These are phyloP conservation scores for Erythrolamprus reginae DNA, from an alignment of 2,113 vertebrate species.

Conservation along the genomic window DNA sequence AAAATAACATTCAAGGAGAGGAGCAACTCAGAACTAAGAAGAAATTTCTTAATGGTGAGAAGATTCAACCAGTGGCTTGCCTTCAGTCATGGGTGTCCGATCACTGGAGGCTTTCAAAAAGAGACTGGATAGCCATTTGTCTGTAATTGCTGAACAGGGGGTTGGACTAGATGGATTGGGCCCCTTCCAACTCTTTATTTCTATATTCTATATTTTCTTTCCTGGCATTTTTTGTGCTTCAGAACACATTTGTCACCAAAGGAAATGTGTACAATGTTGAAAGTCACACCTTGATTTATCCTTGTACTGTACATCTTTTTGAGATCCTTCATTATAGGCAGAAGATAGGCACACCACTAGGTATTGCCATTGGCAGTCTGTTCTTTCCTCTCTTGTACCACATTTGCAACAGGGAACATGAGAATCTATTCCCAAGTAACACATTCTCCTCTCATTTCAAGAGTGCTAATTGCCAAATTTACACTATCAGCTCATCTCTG, in stretches of 20 bases:
- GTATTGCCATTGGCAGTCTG: constrained; percentile 70
- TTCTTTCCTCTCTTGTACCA: constrained; percentile 36
- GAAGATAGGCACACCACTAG: constrained; percentile 59
- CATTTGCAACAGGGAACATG: constrained; percentile 7
- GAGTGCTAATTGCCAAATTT: constrained; percentile 37
- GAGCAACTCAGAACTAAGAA: not conserved
- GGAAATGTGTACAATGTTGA: not conserved
- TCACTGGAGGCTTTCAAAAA: not conserved
- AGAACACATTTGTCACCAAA: not conserved
- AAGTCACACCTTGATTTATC: not conserved
- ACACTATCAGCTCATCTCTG: not conserved
- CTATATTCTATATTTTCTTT: not conserved
- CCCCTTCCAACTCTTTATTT: not conserved
- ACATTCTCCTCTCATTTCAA: constrained; percentile 33
- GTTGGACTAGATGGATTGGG: not conserved
- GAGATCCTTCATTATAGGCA: constrained; percentile 1
- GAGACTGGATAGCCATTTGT: not conserved
- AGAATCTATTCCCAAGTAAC: constrained; percentile 12
- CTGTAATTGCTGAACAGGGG: not conserved
- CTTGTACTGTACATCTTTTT: not conserved
- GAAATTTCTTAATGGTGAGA: not conserved
- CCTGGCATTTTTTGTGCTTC: not conserved
- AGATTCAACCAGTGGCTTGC: not conserved
- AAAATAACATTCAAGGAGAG: not conserved
- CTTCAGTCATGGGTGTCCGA: not conserved